Percentiles rank a stretch among this genome's conserved stretches.
These are phyloP conservation scores for Eulemur albifrons DNA, from an alignment of 2,797 vertebrate species.

Conservation along the genomic window DNA sequence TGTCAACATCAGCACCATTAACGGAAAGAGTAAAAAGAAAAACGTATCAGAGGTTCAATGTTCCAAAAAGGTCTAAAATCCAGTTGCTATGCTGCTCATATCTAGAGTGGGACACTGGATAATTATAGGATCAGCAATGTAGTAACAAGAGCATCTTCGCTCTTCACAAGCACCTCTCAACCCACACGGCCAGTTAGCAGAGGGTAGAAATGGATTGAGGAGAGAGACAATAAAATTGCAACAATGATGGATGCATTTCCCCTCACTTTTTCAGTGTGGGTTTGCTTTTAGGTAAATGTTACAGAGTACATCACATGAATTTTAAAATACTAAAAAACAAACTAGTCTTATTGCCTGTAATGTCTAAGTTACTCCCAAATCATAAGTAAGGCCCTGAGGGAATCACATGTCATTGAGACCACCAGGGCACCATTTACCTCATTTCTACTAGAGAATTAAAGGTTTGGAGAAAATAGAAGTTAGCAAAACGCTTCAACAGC, in stretches of 20 bases:
- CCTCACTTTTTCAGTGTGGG: neutral
- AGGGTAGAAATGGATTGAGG: neutral
- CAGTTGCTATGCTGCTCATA: neutral
- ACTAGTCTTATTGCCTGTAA: neutral
- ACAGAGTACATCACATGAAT: neutral
- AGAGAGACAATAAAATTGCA: neutral
- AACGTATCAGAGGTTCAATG: neutral
- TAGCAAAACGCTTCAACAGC: neutral
- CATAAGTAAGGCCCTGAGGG: neutral
- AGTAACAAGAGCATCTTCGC: neutral
- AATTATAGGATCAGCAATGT: neutral
- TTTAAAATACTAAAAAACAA: constrained; percentile 40
- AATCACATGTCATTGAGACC: neutral
- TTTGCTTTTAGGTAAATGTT: constrained; percentile 37
- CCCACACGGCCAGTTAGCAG: neutral
- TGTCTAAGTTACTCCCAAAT: neutral
- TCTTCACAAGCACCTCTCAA: neutral
- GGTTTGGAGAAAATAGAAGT: constrained; percentile 6
- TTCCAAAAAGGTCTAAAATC: neutral
- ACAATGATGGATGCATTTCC: neutral
- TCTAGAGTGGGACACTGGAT: neutral
- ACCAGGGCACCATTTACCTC: neutral
- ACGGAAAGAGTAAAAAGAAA: neutral
- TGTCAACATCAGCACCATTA: neutral
- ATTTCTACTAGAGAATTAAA: constrained; percentile 24